Evolutionary conservation across 2,888 invertebrate species (phyloP).

Genomic region (Hemicrepidius hirtus): DNA sequence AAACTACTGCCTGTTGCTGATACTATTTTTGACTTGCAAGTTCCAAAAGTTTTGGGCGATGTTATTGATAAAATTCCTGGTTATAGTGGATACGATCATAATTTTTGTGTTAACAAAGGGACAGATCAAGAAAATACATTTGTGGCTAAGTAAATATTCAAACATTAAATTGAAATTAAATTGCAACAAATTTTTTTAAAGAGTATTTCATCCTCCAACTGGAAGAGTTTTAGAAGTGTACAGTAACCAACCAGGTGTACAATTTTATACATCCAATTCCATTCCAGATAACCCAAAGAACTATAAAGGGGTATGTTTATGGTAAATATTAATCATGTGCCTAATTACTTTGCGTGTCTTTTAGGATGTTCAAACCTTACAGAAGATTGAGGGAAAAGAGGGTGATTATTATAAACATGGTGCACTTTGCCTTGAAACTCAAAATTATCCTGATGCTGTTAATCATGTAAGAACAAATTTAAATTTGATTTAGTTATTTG

Average conservation of each 20-base stretch:
- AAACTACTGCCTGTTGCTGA: conserved; percentile 82
- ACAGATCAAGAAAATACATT: conserved; percentile 75
- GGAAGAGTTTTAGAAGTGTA: conserved; percentile 87
- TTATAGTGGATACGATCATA: conserved; percentile 85
- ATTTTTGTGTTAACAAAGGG: conserved; percentile 84
- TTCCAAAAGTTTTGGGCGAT: conserved; percentile 78
- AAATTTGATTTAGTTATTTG: conserved; percentile 9
- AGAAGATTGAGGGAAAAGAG: conserved; percentile 79
- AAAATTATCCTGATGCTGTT: conserved; percentile 93
- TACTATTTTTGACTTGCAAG: conserved; percentile 84
- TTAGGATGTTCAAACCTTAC: conserved; percentile 49
- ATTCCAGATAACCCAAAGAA: conserved; percentile 76
- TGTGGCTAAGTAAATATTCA: conserved; percentile 75
- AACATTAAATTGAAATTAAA: conserved; percentile 7
- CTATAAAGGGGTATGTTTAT: conserved; percentile 54
- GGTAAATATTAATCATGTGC: background rate
- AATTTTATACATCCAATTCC: conserved; percentile 90
- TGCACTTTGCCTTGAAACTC: conserved; percentile 92
- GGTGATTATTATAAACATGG: conserved; percentile 85
- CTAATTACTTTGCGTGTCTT: too few species aligned
- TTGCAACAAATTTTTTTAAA: conserved; percentile 63
- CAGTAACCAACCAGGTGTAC: conserved; percentile 92
- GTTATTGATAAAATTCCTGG: conserved; percentile 80
- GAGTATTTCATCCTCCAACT: conserved; percentile 79
- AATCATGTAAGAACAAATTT: conserved; percentile 79